phyloP scores from a whole-genome alignment of 2,113 vertebrate genomes.

The Bothrops jararaca region DNA sequence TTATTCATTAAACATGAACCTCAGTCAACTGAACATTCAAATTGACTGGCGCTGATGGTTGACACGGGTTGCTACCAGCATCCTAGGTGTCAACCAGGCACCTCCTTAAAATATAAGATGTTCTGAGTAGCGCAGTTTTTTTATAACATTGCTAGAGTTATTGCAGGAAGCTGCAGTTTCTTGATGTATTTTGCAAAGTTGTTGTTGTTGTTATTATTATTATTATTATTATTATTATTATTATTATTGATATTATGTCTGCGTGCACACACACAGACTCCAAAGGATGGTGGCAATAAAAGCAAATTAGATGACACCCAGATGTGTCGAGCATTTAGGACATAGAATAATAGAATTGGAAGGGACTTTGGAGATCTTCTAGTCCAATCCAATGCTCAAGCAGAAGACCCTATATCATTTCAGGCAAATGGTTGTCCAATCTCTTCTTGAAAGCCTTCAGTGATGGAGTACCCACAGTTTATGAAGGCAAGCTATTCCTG shows the following conservation, averaged over 20 bases:
- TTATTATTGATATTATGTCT: not conserved
- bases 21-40: too few relatives aligned
- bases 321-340: not conserved
- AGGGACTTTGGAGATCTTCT: not conserved
- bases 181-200: too few relatives aligned
- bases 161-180: too few relatives aligned
- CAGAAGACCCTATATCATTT: not conserved
- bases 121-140: too few relatives aligned
- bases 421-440: not conserved
- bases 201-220: too few relatives aligned
- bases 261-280: not conserved
- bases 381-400: not conserved
- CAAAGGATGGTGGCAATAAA: not conserved
- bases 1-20: too few relatives aligned
- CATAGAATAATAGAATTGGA: not conserved
- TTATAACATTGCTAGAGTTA: too few relatives aligned
- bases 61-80: too few relatives aligned
- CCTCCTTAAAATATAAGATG: too few relatives aligned
- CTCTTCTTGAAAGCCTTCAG: not conserved
- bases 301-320: not conserved
- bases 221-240: too few relatives aligned
- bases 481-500: not conserved
- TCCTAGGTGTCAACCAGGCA: too few relatives aligned
- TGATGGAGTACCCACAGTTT: not conserved
- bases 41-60: too few relatives aligned